Evolutionary conservation across 2,113 vertebrate species (phyloP).

Genomic region (Laticauda laticaudata): DNA sequence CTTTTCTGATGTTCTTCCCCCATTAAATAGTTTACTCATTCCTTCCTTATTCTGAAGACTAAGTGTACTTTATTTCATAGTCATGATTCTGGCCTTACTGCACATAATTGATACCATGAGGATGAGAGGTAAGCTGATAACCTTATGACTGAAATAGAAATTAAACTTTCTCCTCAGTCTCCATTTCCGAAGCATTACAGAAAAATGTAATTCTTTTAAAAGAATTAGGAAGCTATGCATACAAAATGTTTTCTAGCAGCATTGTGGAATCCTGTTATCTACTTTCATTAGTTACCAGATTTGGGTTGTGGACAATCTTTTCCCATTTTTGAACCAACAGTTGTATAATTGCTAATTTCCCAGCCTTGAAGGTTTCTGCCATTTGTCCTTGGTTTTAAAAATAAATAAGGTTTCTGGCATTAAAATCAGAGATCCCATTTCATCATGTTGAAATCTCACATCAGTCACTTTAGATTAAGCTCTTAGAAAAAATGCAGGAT

Average conservation of each 20-base stretch:
- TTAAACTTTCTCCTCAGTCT: neutral
- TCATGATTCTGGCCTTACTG: neutral
- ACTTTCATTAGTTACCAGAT: neutral
- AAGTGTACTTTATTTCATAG: neutral
- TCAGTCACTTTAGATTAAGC: neutral
- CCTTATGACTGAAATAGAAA: neutral
- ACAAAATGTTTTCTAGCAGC: neutral
- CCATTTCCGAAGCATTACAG: neutral
- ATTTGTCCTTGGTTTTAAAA: neutral
- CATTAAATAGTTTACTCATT: neutral
- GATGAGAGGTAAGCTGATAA: neutral
- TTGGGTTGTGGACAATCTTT: neutral
- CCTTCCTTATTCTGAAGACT: neutral
- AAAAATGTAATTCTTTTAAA: neutral
- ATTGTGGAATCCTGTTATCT: neutral
- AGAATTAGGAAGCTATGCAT: neutral
- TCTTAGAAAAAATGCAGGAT: neutral
- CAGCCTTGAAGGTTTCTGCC: neutral
- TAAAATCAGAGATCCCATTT: neutral
- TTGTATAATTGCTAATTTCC: neutral
- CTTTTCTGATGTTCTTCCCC: neutral
- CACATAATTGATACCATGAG: neutral
- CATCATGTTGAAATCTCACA: neutral
- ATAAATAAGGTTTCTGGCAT: neutral
- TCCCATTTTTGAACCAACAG: neutral